Conservation (phyloP, 2,888 invertebrate species). For the Yponomeuta evonymella region DNA sequence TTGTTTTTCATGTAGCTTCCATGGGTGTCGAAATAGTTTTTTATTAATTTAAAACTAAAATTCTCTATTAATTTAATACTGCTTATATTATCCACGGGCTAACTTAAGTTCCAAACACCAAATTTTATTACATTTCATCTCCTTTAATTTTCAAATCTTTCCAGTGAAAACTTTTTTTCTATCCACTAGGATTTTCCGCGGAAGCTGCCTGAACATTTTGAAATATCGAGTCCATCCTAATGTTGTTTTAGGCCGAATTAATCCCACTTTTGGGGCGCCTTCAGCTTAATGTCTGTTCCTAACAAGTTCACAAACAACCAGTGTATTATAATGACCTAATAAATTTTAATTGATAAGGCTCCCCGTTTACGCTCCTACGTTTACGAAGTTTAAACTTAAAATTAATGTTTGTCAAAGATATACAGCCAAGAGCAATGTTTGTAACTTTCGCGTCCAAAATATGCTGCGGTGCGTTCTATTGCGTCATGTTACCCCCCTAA, state of each 20-base stretch:
- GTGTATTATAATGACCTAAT: slow-evolving; percentile 20
- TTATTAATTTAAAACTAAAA: no score
- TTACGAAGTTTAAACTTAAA: slow-evolving; percentile 8
- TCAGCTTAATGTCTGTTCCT: slow-evolving; percentile 16
- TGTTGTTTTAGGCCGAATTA: neutral
- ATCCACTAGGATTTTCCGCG: neutral
- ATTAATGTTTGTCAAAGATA: slow-evolving; percentile 10
- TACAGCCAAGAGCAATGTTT: slow-evolving; percentile 1
- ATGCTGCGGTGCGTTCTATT: neutral
- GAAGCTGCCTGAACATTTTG: neutral
- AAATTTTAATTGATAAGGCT: slow-evolving; percentile 19
- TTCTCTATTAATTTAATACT: no score
- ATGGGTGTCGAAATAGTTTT: no score
- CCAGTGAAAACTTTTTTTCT: no score
- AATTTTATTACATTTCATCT: no score
- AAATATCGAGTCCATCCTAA: neutral
- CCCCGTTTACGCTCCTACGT: slow-evolving; percentile 1
- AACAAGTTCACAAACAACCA: slow-evolving; percentile 22
- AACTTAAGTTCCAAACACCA: no score
- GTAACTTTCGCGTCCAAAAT: slow-evolving; percentile 5
- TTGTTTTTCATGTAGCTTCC: no score
- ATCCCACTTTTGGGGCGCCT: neutral
- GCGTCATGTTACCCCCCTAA: neutral
- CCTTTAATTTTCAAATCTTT: no score
- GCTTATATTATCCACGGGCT: no score